Base-by-base conservation (phyloP, 2,797 vertebrate genomes). In the Danio choprae region DNA sequence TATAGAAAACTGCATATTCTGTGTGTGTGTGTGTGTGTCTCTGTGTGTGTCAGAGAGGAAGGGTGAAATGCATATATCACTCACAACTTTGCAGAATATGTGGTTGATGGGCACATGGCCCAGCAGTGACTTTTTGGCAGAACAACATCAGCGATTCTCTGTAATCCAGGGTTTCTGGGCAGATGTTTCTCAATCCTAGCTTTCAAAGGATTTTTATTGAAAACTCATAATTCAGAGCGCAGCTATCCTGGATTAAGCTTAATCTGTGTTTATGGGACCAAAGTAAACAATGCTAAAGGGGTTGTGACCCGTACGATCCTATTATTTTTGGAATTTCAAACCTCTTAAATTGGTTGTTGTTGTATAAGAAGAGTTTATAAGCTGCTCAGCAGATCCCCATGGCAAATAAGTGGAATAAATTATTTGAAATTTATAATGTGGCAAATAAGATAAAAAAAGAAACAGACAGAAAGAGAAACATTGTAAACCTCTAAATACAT, bases 171-270 rank as follows among this genome's bases (percentile, higher is more conserved):
- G n/a, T 36, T 65, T 36, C 38, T 56, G 62, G 20, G 36, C 56
- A 72, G 51, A 72, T 72, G 69, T 56, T 72, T 43, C 41, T 48
- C 7, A 10, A 50, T 74, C 22, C 43, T 74, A 46, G 41, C 48
- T 11, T 60, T 74, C 43, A 60, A 60, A 48, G 22, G 43, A 60
- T 48, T 74, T 60, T 18, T 48, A 60, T 50, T 46, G 10, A 60
- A 74, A 74, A 48, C 38, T 41, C 16, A 53, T 4, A 53, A 41
- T 72, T 72, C 12, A 29, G 40, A 56, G 18, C 15, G 38, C 18
- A 72, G 55, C 38, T 72, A 44, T 44, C 12, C 51, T 59, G 55
- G 20, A 73, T 73, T 60, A 43, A 56, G 8, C 16, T 43, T 43
- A 55, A 56, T 56, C 18, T 56, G 48, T 71, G 38, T 56, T 7